These are phyloP conservation scores for Cheumatopsyche charites DNA, from an alignment of 1,140 invertebrate genomes.

Conservation along the genomic window DNA sequence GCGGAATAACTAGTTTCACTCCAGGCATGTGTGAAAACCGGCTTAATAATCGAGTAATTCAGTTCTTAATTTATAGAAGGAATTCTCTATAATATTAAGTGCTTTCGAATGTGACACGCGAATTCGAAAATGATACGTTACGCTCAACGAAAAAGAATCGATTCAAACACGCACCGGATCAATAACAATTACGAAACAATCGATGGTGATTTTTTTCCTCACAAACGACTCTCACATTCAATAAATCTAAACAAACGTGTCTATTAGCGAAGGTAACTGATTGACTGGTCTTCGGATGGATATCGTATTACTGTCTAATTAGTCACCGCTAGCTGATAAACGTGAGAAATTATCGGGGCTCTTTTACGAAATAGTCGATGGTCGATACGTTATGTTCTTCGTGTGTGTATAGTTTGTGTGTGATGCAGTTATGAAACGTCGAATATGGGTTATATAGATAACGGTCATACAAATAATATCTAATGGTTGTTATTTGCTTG, in stretches of 20 bases:
- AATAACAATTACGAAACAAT: no score
- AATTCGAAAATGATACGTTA: no score
- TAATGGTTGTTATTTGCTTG: conserved; percentile 2
- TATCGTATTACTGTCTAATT: conserved; percentile 6
- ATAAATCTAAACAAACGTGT: no score
- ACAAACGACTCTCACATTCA: no score
- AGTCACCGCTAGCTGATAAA: conserved; percentile 5
- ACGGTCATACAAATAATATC: conserved; percentile 13
- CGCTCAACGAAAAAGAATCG: no score
- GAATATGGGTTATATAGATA: conserved; percentile 15
- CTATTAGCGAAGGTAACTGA: no score
- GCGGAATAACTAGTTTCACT: background rate
- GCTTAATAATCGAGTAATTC: conserved; percentile 20
- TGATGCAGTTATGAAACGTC: conserved; percentile 14
- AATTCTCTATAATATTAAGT: background rate
- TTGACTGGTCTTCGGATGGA: no score
- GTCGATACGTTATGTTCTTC: background rate
- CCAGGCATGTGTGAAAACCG: conserved; percentile 18
- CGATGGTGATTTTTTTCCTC: no score
- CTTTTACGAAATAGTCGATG: background rate
- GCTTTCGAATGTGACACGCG: no score
- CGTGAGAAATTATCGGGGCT: background rate
- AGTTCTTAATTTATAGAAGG: conserved; percentile 7
- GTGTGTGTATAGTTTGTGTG: background rate
- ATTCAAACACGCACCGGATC: no score